Conservation (phyloP, 1,140 invertebrate genomes). For the Cydia fagiglandana region DNA sequence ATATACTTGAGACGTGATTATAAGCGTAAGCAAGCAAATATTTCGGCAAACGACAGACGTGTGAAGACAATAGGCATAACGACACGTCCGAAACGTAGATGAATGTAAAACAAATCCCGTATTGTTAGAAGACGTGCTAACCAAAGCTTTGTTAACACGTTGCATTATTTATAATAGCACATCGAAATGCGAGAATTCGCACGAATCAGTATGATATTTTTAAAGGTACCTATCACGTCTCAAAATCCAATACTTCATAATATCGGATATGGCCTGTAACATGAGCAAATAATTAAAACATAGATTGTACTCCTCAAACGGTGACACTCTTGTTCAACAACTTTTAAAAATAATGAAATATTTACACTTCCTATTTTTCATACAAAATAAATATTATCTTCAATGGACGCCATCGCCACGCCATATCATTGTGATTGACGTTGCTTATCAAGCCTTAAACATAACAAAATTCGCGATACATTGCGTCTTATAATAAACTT, state of each 20-base stretch:
- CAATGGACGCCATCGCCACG: too few relatives aligned
- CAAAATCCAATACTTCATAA: not conserved
- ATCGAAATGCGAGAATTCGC: not conserved
- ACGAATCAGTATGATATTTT: not conserved
- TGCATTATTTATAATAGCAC: not conserved
- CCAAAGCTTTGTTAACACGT: not conserved
- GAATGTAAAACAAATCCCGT: not conserved
- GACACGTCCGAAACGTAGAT: not conserved
- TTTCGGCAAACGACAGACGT: not conserved
- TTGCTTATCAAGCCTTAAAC: too few relatives aligned
- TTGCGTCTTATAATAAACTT: too few relatives aligned
- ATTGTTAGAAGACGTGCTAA: not conserved
- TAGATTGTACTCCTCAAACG: too few relatives aligned
- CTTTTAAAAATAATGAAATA: too few relatives aligned
- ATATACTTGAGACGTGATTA: not conserved
- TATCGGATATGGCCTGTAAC: too few relatives aligned
- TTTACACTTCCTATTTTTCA: too few relatives aligned
- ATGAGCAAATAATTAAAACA: too few relatives aligned
- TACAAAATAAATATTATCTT: too few relatives aligned
- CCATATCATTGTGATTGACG: too few relatives aligned
- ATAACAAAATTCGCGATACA: too few relatives aligned
- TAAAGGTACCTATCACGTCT: not conserved
- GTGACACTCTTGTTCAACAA: too few relatives aligned
- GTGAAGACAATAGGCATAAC: not conserved
- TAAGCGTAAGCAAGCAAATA: not conserved